These are phyloP conservation scores for Zoroaster sp. DNA, from an alignment of 53 echinoderm and acorn worm species.

Conservation along the genomic window DNA sequence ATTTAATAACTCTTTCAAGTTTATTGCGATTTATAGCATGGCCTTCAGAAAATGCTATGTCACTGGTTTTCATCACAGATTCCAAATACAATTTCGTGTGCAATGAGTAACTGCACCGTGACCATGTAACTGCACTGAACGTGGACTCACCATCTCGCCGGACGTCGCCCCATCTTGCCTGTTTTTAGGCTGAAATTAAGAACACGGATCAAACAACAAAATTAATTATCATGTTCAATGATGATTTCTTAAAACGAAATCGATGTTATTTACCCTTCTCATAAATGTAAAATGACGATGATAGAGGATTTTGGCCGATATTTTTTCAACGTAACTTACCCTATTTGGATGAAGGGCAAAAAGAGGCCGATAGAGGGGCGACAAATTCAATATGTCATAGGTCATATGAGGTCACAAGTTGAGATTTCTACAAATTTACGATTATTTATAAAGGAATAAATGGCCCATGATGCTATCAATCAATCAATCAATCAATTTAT, in stretches of 20 bases:
- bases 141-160: constrained; percentile 91
- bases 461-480: no score
- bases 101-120: no score
- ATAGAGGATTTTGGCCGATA: constrained; percentile 7
- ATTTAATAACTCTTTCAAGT: no score
- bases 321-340: not conserved
- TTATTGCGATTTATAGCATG: no score
- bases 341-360: constrained; percentile 29
- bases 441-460: no score
- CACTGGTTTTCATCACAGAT: no score
- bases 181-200: constrained; percentile 39
- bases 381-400: not conserved
- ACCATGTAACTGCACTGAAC: no score
- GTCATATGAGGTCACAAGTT: no score
- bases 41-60: no score
- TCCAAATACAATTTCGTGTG: no score
- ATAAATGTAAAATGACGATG: constrained; percentile 27
- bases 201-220: not conserved
- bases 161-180: constrained; percentile 97
- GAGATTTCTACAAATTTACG: no score
- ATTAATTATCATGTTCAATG: not conserved
- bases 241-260: not conserved
- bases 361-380: constrained; percentile 55
- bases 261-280: not conserved
- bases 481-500: no score